A percentile compares a stretch with the other conserved stretches of the same genome.
These are phyloP conservation scores for Bos indicus DNA, from an alignment of 2,113 vertebrate species.

Conservation along the genomic window DNA sequence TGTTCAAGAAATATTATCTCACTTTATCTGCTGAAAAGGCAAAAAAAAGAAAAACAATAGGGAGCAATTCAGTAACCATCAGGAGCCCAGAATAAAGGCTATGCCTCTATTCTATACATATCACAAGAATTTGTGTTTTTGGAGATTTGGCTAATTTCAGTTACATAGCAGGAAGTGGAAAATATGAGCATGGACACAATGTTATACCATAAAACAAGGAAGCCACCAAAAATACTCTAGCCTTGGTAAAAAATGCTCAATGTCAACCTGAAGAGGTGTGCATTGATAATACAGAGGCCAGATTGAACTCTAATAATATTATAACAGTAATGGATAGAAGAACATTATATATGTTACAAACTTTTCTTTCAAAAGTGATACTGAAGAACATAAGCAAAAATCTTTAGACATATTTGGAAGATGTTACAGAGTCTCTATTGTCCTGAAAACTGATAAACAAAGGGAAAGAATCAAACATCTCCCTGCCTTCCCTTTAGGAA, in stretches of 20 bases:
- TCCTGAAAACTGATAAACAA: neutral
- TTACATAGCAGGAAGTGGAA: neutral
- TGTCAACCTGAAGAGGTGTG: neutral
- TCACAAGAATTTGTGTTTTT: neutral
- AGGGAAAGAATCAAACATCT: neutral
- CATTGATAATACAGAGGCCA: neutral
- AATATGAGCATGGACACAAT: neutral
- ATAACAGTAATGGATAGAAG: neutral
- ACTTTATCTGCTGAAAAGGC: neutral
- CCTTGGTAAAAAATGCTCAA: neutral
- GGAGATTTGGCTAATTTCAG: neutral
- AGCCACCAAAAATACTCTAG: neutral
- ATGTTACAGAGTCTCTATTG: neutral
- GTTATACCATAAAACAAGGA: neutral
- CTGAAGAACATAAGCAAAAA: neutral
- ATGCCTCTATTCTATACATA: neutral
- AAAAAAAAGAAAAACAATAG: neutral
- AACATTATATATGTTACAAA: neutral
- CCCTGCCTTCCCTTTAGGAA: neutral
- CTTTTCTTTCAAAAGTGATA: neutral
- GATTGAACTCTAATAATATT: neutral
- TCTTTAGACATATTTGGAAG: neutral
- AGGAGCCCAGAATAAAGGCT: neutral
- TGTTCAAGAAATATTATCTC: neutral
- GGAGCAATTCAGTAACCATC: neutral